Evolutionary conservation across 2,113 vertebrate genomes (phyloP), one percentile per base, ranked within the genome.

Genomic region (Cercopithecus mona): DNA sequence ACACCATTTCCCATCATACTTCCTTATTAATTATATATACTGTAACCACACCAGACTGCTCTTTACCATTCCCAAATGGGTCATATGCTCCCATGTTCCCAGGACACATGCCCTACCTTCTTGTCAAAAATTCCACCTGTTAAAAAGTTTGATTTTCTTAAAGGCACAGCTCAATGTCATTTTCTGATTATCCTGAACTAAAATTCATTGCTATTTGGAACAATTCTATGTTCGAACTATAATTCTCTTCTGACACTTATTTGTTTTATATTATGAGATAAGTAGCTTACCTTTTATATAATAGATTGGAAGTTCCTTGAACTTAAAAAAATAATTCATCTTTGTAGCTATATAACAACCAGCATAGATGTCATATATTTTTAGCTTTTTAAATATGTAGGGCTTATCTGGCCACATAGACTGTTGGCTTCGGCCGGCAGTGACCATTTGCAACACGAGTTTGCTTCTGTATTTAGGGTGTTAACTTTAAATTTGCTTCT

Each of bases 401-500:
- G 11, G 10, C 8, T 83, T 64, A 48, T 78, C 13, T 85, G 14
- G 22, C 14, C 16, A 8, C 43, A 38, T 43, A 78, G 72, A 85
- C 3, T 27, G 11, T 50, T 88, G 40, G 27, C 6, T 82, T 61
- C 64, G 84, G 22, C 13, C 82, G 64, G 38, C 0, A 68, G 18
- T 82, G 16, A 40, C 32, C 38, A 38, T 25, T 88, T 80, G 83
- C 25, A 66, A 2, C 18, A 50, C 18, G 30, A 95, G 23, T 23
- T 40, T 59, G 11, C 38, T 27, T 94, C 8, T 40, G 8, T n/a
- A 52, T 84, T 61, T 86, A 43, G 43, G 13, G 61, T 18, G 61
- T 64, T 75, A 68, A 87, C 48, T 95, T 95, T 59, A 83, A n/a
- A 52, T 93, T 93, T 27, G n/a, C 43, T 90, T 78, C 61, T 55